A percentile compares a stretch with the other conserved stretches of the same genome.
Conservation (phyloP, 2,888 invertebrate species). For the Drosophila histrio region DNA sequence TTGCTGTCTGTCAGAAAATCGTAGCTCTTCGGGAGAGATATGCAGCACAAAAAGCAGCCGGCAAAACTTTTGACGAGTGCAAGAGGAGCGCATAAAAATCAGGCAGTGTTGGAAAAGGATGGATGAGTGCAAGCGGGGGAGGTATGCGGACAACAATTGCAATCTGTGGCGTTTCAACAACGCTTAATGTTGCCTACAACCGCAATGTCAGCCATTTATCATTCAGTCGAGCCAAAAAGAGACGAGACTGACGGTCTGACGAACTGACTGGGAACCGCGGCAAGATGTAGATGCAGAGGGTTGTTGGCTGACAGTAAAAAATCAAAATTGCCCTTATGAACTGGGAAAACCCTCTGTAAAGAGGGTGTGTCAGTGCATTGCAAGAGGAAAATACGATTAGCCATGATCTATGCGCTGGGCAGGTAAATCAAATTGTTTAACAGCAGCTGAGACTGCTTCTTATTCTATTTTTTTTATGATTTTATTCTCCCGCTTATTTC, state of each 20-base stretch:
- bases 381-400: conserved; percentile 27
- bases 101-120: conserved; percentile 14
- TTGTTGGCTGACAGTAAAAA: conserved; percentile 27
- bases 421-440: conserved; percentile 47
- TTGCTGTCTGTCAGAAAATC: conserved; percentile 56
- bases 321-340: conserved; percentile 49
- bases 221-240: conserved; percentile 53
- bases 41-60: conserved; percentile 42
- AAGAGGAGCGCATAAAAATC: conserved; percentile 38
- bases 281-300: conserved; percentile 3
- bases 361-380: background rate
- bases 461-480: background rate
- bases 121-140: background rate
- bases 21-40: conserved; percentile 14
- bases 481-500: conserved; percentile 7
- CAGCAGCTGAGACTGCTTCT: conserved; percentile 10
- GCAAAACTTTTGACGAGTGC: conserved; percentile 59
- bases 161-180: conserved; percentile 74
- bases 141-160: conserved; percentile 61
- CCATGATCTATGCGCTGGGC: conserved; percentile 30
- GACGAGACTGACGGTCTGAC: conserved; percentile 10
- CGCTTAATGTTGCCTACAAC: conserved; percentile 75
- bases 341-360: conserved; percentile 6
- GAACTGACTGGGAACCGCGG: conserved; percentile 9
- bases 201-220: conserved; percentile 77